Conservation (phyloP, 1,140 invertebrate species). For the Sycophila sp. region DNA sequence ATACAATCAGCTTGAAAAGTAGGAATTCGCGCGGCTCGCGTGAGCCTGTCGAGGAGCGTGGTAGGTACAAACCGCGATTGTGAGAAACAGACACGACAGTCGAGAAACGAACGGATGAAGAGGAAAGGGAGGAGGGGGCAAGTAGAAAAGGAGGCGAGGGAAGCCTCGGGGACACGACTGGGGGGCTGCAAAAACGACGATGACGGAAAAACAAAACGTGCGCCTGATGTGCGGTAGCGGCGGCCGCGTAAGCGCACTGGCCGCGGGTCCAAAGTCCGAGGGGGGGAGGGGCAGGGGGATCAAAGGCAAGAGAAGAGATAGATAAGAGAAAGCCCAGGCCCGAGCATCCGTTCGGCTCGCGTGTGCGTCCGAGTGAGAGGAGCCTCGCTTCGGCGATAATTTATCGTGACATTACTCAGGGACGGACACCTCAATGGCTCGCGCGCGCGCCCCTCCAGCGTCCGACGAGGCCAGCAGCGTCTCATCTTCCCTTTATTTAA, state of each 20-base stretch:
- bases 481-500: constrained; percentile 42
- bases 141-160: neutral
- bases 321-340: neutral
- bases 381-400: constrained; percentile 51
- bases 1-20: no score
- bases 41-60: no score
- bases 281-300: neutral
- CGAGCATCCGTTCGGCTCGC: no score
- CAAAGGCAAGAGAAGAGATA: neutral
- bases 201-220: no score
- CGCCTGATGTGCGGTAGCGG: no score
- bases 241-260: no score
- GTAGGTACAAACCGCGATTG: no score
- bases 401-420: constrained; percentile 62
- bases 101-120: neutral
- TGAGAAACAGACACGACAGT: no score
- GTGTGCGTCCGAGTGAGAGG: neutral
- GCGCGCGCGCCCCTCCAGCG: neutral
- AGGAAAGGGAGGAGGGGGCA: neutral
- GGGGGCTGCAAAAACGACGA: no score
- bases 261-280: no score
- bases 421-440: constrained; percentile 60
- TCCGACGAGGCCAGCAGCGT: constrained; percentile 41
- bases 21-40: no score
- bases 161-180: no score